These are phyloP conservation scores for Daboia siamensis DNA, from an alignment of 2,113 vertebrate species.

Conservation along the genomic window DNA sequence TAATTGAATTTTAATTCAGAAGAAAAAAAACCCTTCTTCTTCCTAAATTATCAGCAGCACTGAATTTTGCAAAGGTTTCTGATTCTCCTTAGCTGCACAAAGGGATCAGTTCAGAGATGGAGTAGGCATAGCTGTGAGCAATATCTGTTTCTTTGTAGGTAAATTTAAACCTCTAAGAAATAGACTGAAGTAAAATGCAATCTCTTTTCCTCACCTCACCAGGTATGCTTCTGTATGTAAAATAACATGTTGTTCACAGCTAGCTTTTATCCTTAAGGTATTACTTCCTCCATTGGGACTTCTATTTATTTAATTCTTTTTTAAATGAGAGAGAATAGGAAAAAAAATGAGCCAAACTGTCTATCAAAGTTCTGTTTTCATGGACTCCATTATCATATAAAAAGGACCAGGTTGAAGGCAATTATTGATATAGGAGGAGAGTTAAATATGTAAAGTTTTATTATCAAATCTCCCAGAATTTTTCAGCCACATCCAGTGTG, in stretches of 20 bases:
- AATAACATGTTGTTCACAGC: constrained; percentile 17
- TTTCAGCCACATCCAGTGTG: constrained; percentile 5
- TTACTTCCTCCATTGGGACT: neutral
- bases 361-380: constrained; percentile 18
- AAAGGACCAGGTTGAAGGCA: neutral
- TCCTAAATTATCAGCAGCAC: constrained; percentile 6
- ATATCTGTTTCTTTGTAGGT: neutral
- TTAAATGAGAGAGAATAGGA: neutral
- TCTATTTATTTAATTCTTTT: neutral
- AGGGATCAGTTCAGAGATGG: neutral
- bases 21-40: constrained; percentile 5
- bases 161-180: constrained; percentile 31
- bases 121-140: neutral
- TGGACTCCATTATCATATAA: neutral
- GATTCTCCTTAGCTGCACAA: constrained; percentile 10
- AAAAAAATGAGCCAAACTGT: neutral
- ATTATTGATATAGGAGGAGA: constrained; percentile 13
- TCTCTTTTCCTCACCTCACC: constrained; percentile 14
- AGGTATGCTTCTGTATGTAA: constrained; percentile 38
- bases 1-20: constrained; percentile 1
- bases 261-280: constrained; percentile 13
- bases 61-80: constrained; percentile 23
- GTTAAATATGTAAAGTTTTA: constrained; percentile 3
- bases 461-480: neutral
- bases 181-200: constrained; percentile 13